A percentile compares a stretch with the other conserved stretches of the same genome.
These are phyloP conservation scores for Lutjanus argentimaculatus DNA, from an alignment of 2,797 vertebrate species.

Conservation along the genomic window DNA sequence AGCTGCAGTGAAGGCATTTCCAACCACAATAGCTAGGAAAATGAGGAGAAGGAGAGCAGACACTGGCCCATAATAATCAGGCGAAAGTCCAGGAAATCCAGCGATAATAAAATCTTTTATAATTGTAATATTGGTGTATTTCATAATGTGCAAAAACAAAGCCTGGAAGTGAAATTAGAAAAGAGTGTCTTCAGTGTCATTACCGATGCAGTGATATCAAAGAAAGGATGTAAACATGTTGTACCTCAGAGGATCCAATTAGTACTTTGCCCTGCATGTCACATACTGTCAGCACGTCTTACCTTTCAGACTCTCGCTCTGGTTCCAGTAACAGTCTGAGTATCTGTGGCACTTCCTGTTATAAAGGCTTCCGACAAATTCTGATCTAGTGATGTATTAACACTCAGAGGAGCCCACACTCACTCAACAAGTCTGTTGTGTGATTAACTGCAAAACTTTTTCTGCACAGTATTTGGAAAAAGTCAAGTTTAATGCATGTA, in stretches of 20 bases:
- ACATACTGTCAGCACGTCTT: too few relatives aligned
- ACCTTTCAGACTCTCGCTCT: not conserved
- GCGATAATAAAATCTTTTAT: slow-evolving; percentile 75
- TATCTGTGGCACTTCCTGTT: slow-evolving; percentile 10
- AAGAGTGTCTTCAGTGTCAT: not conserved
- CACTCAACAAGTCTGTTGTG: not conserved
- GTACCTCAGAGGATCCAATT: not conserved
- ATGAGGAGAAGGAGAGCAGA: slow-evolving; percentile 64
- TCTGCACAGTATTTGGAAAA: too few relatives aligned
- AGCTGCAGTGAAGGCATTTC: slow-evolving; percentile 75
- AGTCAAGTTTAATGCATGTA: too few relatives aligned
- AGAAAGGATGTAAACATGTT: not conserved
- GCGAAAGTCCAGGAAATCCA: slow-evolving; percentile 80
- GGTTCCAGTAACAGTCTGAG: not conserved
- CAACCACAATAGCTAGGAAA: slow-evolving; percentile 68
- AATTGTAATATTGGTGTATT: slow-evolving; percentile 54
- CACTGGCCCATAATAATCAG: slow-evolving; percentile 60
- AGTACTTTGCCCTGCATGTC: not conserved
- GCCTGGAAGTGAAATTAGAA: not conserved
- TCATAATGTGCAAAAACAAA: slow-evolving; percentile 36
- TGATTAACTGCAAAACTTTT: too few relatives aligned
- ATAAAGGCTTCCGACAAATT: not conserved
- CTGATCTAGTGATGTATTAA: slow-evolving; percentile 15
- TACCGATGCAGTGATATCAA: not conserved
- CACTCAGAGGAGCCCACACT: not conserved